Evolutionary conservation across 2,888 invertebrate genomes (phyloP).

Genomic region (Pyrrhia umbra): DNA sequence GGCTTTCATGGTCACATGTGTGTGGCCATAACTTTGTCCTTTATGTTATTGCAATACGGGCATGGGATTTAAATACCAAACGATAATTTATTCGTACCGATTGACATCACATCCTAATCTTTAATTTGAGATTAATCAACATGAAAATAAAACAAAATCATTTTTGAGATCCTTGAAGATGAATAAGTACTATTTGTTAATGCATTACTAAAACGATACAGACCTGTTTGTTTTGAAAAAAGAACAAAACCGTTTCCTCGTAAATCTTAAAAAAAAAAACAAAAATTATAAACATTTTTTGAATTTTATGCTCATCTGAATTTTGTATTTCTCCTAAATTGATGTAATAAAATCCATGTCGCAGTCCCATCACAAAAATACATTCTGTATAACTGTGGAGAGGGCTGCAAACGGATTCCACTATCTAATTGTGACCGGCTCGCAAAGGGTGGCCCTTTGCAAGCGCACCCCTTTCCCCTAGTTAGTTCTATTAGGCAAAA

Average conservation of each 20-base stretch:
- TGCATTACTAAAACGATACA: too few relatives aligned
- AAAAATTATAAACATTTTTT: too few relatives aligned
- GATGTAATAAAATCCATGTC: too few relatives aligned
- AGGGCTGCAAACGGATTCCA: background rate
- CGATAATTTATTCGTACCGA: background rate
- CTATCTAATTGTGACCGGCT: constrained; percentile 14
- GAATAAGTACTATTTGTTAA: too few relatives aligned
- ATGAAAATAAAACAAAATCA: too few relatives aligned
- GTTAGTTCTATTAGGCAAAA: constrained; percentile 3
- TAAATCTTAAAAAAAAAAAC: too few relatives aligned
- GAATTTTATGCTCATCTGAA: background rate
- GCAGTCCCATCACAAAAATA: too few relatives aligned
- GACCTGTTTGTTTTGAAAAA: too few relatives aligned
- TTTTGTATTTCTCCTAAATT: background rate
- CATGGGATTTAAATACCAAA: background rate
- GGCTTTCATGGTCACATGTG: background rate
- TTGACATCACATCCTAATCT: background rate
- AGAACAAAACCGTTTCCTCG: too few relatives aligned
- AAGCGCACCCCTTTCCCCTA: background rate
- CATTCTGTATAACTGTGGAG: too few relatives aligned
- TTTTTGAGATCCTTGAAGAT: too few relatives aligned
- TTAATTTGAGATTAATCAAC: too few relatives aligned
- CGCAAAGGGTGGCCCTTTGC: constrained; percentile 9
- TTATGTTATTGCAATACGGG: background rate
- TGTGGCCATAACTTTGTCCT: background rate